Percentiles rank a stretch among this genome's conserved stretches.
Evolutionary conservation across 1,140 invertebrate genomes (phyloP).

Genomic region (Drosophila nikananu): DNA sequence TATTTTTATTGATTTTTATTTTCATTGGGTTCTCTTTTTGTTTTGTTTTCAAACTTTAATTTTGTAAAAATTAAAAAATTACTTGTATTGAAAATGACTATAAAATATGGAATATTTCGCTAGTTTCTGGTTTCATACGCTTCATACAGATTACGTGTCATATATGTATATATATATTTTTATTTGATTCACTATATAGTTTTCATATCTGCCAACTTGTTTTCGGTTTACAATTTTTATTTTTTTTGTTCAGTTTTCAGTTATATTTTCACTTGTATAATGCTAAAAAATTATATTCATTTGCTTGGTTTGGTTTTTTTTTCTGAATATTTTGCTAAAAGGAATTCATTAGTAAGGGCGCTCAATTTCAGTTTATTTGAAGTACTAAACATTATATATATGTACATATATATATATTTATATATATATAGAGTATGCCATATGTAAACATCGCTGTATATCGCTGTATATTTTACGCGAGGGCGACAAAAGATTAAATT

Average conservation of each 20-base stretch:
- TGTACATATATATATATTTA: constrained; percentile 38
- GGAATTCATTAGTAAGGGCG: constrained; percentile 81
- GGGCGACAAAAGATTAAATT: constrained; percentile 26
- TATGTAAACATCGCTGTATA: constrained; percentile 30
- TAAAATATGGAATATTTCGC: constrained; percentile 82
- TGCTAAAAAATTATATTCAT: constrained; percentile 81
- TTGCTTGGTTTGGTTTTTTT: constrained; percentile 56
- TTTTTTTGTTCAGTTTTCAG: constrained; percentile 39
- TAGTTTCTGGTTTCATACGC: constrained; percentile 63
- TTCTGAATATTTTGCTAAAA: constrained; percentile 81
- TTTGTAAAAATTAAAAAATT: constrained; percentile 84
- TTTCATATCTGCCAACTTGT: constrained; percentile 54
- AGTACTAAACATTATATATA: constrained; percentile 70
- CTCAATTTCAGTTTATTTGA: constrained; percentile 78
- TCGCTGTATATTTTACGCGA: constrained; percentile 21
- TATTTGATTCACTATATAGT: constrained; percentile 65
- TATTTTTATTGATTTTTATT: constrained; percentile 37
- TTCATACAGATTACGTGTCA: constrained; percentile 58
- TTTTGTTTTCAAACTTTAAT: constrained; percentile 69
- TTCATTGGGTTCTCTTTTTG: background rate
- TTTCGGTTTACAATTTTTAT: constrained; percentile 61
- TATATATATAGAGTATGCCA: constrained; percentile 29
- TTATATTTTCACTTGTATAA: constrained; percentile 73
- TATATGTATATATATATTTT: constrained; percentile 49
- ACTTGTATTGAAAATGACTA: constrained; percentile 81